Evolutionary conservation across 2,113 vertebrate species (phyloP), one percentile per base, ranked within the genome.

Genomic region (Peucedramus taeniatus): DNA sequence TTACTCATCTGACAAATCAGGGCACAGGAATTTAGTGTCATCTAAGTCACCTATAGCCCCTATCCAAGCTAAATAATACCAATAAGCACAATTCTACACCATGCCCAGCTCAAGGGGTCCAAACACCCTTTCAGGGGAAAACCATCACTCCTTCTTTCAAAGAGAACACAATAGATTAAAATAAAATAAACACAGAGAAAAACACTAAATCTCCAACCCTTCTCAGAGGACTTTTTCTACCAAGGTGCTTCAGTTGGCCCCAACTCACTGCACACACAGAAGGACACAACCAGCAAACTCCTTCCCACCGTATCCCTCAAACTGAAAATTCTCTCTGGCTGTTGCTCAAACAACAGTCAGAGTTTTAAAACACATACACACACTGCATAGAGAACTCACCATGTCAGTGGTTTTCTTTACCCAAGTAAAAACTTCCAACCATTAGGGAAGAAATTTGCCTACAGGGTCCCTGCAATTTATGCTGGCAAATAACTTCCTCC

Each of bases 241-340:
- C 82, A 49, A 69, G 53, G 57, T 90, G 85, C n/a, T 74, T 61
- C 47, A 27, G 45, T 9, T 0, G 0, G 64, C 20, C 81, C 45
- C 40, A 82, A 28, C 23, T 88, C 4, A 1, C 33, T 35, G 23
- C 4, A 2, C 20, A 40, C 35, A 30, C 24, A 20, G 17, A 51
- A 26, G 28, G 31, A 69, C 1, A 0, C 0, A 0, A 68, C 63
- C 14, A 0, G 66, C 6, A 1, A 57, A 42, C 0, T 0, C 37
- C 49, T 80, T 76, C 76, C 24, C 27, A 10, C 57, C 1, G 0
- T 33, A 77, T n/a, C 83, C 57, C 40, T 59, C 63, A 74, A 51
- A 71, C 6, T 33, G 39, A 83, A 79, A 77, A 87, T 65, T 37
- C 66, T 61, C 70, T 54, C 30, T 15, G 35, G 59, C 44, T 80